phyloP scores from a whole-genome alignment of 2,888 invertebrate species.

The Drosophila ustulata region DNA sequence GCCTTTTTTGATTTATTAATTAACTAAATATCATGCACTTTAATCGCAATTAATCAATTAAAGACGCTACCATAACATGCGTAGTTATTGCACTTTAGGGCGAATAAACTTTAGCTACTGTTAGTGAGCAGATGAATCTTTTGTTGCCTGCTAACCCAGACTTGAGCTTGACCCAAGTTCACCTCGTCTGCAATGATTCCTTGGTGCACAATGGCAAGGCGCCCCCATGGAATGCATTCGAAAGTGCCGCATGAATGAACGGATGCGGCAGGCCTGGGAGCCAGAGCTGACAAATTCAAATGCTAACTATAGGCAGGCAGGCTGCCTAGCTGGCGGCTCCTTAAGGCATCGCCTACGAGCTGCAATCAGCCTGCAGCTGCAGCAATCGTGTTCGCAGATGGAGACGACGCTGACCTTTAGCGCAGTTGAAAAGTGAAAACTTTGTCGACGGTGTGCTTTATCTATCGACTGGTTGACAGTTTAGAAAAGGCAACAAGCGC shows the following conservation, averaged over 20 bases:
- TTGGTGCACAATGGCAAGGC: conserved; percentile 27
- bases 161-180: conserved; percentile 18
- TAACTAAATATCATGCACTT: not conserved
- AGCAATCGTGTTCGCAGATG: conserved; percentile 26
- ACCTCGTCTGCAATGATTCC: conserved; percentile 25
- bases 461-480: conserved; percentile 71
- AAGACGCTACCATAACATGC: not conserved
- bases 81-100: conserved; percentile 16
- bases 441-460: conserved; percentile 47
- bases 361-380: conserved; percentile 35
- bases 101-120: conserved; percentile 38
- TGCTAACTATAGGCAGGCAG: conserved; percentile 49
- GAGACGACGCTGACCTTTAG: conserved; percentile 65
- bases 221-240: conserved; percentile 50
- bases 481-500: conserved; percentile 66
- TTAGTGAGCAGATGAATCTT: conserved; percentile 16
- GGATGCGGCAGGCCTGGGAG: conserved; percentile 28
- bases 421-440: conserved; percentile 76
- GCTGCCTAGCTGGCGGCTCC: conserved; percentile 36
- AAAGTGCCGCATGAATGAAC: conserved; percentile 46
- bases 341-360: conserved; percentile 33
- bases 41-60: not conserved
- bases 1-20: no score
- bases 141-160: conserved; percentile 24
- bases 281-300: conserved; percentile 56